phyloP scores from a whole-genome alignment of 1,140 invertebrate genomes.

The Brachionus asplanchnoidis region DNA sequence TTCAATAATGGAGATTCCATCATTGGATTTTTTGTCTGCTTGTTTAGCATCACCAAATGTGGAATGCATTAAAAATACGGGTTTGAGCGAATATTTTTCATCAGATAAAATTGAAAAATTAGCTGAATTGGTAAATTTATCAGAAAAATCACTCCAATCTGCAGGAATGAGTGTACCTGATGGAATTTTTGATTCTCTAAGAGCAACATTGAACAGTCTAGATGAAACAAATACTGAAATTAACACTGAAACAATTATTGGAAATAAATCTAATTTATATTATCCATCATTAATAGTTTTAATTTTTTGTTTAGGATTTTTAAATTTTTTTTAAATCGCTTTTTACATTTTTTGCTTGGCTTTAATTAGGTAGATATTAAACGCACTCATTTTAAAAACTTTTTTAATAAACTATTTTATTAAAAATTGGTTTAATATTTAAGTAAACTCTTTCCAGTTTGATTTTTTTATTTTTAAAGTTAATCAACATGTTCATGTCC shows the following conservation, averaged over 20 bases:
- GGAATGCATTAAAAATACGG: neutral
- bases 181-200: neutral
- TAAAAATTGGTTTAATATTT: too few relatives aligned
- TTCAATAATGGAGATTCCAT: neutral
- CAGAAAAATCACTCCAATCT: neutral
- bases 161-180: neutral
- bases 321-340: neutral
- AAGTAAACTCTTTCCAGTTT: too few relatives aligned
- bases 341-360: neutral
- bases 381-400: too few relatives aligned
- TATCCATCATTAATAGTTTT: neutral
- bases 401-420: too few relatives aligned
- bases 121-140: neutral
- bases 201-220: neutral
- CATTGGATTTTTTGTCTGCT: neutral
- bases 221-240: neutral
- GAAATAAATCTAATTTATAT: neutral
- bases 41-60: neutral
- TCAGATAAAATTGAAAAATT: neutral
- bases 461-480: too few relatives aligned
- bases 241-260: neutral
- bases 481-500: too few relatives aligned
- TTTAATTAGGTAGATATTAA: too few relatives aligned
- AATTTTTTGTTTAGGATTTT: neutral
- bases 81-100: neutral